Conservation (phyloP, 2,888 invertebrate genomes). For the Ellobium chinense region DNA sequence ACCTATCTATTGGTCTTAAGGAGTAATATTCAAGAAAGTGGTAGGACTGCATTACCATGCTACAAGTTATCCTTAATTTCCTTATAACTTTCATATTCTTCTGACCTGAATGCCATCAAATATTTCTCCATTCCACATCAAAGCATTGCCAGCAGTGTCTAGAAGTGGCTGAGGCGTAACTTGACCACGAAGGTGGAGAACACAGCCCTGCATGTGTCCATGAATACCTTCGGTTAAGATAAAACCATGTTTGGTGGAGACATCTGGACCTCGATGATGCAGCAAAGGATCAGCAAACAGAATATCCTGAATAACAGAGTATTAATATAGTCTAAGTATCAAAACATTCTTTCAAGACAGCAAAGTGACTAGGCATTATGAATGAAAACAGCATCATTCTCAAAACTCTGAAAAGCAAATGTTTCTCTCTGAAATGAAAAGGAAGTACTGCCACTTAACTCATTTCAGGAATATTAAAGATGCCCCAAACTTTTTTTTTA, state of each 20-base stretch:
- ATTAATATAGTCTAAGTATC: not conserved
- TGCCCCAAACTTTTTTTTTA: no score
- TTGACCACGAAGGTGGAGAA: slow-evolving; percentile 92
- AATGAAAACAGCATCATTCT: no score
- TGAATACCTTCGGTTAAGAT: not conserved
- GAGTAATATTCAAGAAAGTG: no score
- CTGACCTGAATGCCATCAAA: slow-evolving; percentile 83
- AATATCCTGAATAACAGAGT: not conserved
- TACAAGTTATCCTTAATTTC: no score
- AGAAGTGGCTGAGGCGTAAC: slow-evolving; percentile 85
- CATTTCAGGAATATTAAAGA: no score
- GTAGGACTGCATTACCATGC: no score
- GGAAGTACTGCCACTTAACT: no score
- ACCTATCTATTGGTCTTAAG: no score
- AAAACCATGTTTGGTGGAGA: not conserved
- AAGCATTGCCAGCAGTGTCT: slow-evolving; percentile 82
- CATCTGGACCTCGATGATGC: slow-evolving; percentile 50
- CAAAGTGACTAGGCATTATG: not conserved
- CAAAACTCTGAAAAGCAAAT: slow-evolving; percentile 8
- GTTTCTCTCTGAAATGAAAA: no score
- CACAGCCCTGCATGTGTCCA: slow-evolving; percentile 78
- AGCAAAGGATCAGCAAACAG: slow-evolving; percentile 30
- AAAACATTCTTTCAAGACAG: not conserved
- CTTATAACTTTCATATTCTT: no score
- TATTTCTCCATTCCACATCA: slow-evolving; percentile 95